phyloP scores from a whole-genome alignment of 2,888 invertebrate genomes.

The Rhopalosiphum nymphaeae region DNA sequence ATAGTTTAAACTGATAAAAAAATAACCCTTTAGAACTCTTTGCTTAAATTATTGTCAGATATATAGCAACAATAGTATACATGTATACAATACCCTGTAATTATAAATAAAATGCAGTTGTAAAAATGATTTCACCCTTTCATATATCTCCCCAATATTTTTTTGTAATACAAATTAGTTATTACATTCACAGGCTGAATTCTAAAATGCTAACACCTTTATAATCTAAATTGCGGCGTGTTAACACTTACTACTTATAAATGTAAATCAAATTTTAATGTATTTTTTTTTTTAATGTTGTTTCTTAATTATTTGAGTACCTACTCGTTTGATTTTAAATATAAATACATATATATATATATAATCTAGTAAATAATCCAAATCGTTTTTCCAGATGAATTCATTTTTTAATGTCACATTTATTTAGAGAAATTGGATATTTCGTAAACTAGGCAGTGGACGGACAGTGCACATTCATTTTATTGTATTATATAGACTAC shows the following conservation, averaged over 20 bases:
- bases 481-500: neutral
- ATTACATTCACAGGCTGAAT: neutral
- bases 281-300: neutral
- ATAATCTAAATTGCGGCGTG: neutral
- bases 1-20: neutral
- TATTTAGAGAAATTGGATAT: neutral
- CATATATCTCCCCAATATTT: neutral
- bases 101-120: slow-evolving; percentile 17
- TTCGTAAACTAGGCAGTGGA: neutral
- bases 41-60: neutral
- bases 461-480: neutral
- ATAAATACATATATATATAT: neutral
- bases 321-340: neutral
- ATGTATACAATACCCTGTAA: slow-evolving; percentile 28
- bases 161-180: neutral
- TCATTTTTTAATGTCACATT: neutral
- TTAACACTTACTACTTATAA: neutral
- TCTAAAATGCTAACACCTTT: neutral
- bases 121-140: slow-evolving; percentile 41
- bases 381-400: neutral
- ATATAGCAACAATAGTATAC: neutral
- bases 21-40: neutral
- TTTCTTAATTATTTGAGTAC: neutral
- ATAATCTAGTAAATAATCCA: neutral
- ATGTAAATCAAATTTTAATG: neutral